Evolutionary conservation across 2,797 vertebrate genomes (phyloP).

Genomic region (Molossus molossus): DNA sequence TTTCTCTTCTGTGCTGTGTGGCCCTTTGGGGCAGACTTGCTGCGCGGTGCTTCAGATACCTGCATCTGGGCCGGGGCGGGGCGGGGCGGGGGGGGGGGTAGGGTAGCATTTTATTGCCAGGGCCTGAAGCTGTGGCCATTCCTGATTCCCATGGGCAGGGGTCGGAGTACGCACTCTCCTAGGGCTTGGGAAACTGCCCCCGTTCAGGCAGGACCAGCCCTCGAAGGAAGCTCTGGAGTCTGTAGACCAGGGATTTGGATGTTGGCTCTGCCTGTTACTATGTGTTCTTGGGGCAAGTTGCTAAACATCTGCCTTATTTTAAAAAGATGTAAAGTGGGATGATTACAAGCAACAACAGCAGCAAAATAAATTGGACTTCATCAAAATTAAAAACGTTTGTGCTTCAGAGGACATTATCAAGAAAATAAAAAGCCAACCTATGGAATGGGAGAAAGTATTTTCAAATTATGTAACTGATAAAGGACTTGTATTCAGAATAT

Average conservation of each 20-base stretch:
- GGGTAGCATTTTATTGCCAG: not conserved
- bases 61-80: no score
- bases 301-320: not conserved
- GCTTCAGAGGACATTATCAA: constrained; percentile 6
- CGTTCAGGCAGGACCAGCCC: not conserved
- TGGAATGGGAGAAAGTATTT: constrained; percentile 27
- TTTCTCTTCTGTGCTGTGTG: not conserved
- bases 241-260: not conserved
- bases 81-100: no score
- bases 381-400: constrained; percentile 55
- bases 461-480: not conserved
- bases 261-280: not conserved
- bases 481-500: constrained; percentile 11
- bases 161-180: not conserved
- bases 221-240: not conserved
- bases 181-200: not conserved
- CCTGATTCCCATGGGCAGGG: not conserved
- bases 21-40: not conserved
- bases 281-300: not conserved
- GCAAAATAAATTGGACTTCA: constrained; percentile 18
- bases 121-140: not conserved
- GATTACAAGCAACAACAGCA: not conserved
- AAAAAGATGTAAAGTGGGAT: not conserved
- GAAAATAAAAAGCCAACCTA: constrained; percentile 47
- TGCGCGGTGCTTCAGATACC: not conserved